Evolutionary conservation across 2,113 vertebrate genomes (phyloP).

Genomic region (Charina bottae): DNA sequence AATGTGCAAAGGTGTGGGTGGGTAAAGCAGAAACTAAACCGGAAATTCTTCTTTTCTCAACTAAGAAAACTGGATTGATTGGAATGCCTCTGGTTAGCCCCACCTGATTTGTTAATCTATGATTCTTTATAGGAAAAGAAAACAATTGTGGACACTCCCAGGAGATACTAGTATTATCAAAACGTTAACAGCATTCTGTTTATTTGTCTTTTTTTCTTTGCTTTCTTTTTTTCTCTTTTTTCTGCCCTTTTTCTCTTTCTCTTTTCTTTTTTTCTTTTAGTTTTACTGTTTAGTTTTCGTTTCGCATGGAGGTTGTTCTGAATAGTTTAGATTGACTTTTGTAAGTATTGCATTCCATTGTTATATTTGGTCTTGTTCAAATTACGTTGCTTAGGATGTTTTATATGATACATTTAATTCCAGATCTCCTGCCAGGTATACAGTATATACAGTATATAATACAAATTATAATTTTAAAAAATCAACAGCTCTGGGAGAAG

Average conservation of each 20-base stretch:
- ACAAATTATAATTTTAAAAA: too few relatives aligned
- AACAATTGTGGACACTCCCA: conserved; percentile 58
- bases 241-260: not conserved
- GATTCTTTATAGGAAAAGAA: not conserved
- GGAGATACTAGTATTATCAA: conserved; percentile 1
- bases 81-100: not conserved
- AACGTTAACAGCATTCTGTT: not conserved
- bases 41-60: conserved; percentile 64
- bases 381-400: not conserved
- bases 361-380: not conserved
- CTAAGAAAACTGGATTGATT: conserved; percentile 35
- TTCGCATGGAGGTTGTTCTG: not conserved
- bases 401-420: not conserved
- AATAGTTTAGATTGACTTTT: not conserved
- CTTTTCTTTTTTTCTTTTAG: not conserved
- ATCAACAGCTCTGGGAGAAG: not conserved
- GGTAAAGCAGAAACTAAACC: conserved; percentile 1
- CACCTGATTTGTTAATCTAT: conserved; percentile 47
- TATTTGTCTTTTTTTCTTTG: not conserved
- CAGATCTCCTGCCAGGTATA: not conserved
- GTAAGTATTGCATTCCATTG: not conserved
- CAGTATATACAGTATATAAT: too few relatives aligned
- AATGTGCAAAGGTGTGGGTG: not conserved
- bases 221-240: not conserved
- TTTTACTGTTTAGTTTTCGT: not conserved